Conservation (phyloP, 2,888 invertebrate species). For the Rhodophaea formosa region DNA sequence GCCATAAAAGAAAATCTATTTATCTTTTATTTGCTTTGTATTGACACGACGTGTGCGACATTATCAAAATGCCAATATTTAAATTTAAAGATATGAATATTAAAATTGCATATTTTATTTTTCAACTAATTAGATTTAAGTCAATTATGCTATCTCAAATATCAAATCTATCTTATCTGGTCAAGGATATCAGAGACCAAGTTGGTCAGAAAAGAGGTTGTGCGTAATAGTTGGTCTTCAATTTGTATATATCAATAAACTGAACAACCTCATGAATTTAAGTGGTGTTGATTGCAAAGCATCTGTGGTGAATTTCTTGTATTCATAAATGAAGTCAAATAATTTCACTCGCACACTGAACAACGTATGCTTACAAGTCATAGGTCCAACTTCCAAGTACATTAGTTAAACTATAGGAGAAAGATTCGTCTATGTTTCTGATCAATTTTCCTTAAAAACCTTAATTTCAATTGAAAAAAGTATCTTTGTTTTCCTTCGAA, state of each 20-base stretch:
- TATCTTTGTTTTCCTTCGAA: no score
- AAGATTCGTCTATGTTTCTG: no score
- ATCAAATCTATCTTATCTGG: slow-evolving; percentile 34
- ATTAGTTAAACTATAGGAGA: no score
- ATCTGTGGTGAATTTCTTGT: background rate
- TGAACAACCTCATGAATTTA: slow-evolving; percentile 20
- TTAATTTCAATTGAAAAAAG: no score
- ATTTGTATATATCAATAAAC: slow-evolving; percentile 44
- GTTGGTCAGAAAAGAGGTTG: slow-evolving; percentile 44
- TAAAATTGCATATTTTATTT: slow-evolving; percentile 11
- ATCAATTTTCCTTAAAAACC: no score
- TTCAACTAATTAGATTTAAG: slow-evolving; percentile 26
- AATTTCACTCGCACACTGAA: no score
- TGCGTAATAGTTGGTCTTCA: slow-evolving; percentile 42
- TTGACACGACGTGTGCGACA: no score
- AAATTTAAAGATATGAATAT: background rate
- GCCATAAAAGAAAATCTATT: no score
- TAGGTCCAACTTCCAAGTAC: no score
- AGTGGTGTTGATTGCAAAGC: background rate
- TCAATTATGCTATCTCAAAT: slow-evolving; percentile 42
- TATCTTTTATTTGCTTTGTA: no score
- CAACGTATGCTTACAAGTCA: no score
- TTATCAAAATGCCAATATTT: background rate
- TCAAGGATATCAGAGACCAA: slow-evolving; percentile 32
- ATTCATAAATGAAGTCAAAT: background rate